Conservation (phyloP, 2,888 invertebrate genomes). For the Arctia plantaginis region DNA sequence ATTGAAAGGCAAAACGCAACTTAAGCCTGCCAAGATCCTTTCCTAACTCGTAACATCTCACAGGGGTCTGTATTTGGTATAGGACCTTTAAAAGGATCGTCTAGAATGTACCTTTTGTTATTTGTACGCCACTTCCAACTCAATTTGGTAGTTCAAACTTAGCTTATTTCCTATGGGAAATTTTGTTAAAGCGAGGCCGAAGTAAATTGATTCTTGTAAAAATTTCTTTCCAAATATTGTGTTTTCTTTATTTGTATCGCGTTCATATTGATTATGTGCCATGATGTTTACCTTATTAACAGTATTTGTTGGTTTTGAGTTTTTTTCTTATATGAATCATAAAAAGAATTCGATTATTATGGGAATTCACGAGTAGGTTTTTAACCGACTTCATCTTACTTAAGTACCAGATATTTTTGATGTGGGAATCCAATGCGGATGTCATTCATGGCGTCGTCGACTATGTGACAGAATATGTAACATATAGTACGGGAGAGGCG, state of each 20-base stretch:
- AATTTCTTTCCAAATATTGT: slow-evolving; percentile 18
- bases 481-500: no score
- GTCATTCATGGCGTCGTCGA: no score
- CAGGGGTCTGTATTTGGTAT: slow-evolving; percentile 31
- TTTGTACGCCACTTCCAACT: slow-evolving; percentile 53
- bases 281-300: not conserved
- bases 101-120: slow-evolving; percentile 41
- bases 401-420: no score
- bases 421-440: no score
- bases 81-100: slow-evolving; percentile 23
- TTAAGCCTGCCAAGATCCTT: slow-evolving; percentile 15
- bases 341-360: no score
- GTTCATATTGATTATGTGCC: not conserved
- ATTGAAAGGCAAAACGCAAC: slow-evolving; percentile 22
- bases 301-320: not conserved
- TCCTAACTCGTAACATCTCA: slow-evolving; percentile 30
- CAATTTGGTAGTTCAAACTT: slow-evolving; percentile 69
- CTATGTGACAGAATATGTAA: no score
- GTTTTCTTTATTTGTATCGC: slow-evolving; percentile 19
- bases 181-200: slow-evolving; percentile 31
- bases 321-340: no score
- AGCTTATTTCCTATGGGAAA: slow-evolving; percentile 72
- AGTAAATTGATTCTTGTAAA: slow-evolving; percentile 51
- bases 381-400: no score
- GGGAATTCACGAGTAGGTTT: no score